phyloP scores from a whole-genome alignment of 1,140 invertebrate genomes.

The Heliconius nattereri region DNA sequence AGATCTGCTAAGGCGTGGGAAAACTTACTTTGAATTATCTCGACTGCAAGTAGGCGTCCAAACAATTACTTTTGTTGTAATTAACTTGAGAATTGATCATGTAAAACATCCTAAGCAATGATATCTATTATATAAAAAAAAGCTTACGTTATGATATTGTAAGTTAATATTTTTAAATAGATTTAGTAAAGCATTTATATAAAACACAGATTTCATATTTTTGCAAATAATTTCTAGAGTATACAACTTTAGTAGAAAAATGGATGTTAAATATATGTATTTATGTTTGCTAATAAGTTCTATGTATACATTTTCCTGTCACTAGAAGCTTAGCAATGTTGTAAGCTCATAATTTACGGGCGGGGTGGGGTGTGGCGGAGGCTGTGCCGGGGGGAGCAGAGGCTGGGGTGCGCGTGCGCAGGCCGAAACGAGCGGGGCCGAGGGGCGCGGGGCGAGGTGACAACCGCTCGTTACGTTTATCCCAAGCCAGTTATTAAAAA shows the following conservation, averaged over 20 bases:
- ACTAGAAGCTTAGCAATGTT: slow-evolving; percentile 34
- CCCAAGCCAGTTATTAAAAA: slow-evolving; percentile 83
- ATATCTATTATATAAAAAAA: not conserved
- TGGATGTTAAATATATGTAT: not conserved
- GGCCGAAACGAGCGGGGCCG: slow-evolving; percentile 35
- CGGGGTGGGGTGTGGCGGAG: slow-evolving; percentile 65
- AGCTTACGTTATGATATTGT: not conserved
- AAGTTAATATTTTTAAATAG: no score
- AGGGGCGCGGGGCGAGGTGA: slow-evolving; percentile 70
- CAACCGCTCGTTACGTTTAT: slow-evolving; percentile 81
- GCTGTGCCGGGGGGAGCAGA: slow-evolving; percentile 50
- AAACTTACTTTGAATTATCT: slow-evolving; percentile 28
- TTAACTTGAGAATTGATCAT: not conserved
- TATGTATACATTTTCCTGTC: slow-evolving; percentile 18
- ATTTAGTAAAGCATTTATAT: no score
- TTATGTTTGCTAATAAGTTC: not conserved
- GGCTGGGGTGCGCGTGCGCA: slow-evolving; percentile 47
- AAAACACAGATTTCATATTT: not conserved
- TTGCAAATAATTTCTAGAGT: not conserved
- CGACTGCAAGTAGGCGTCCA: slow-evolving; percentile 20
- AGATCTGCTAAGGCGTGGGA: slow-evolving; percentile 33
- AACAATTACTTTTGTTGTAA: slow-evolving; percentile 22
- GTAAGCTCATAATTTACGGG: slow-evolving; percentile 71
- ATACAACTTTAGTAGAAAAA: not conserved
- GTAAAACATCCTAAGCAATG: not conserved